These are phyloP conservation scores for Nephrotoma flavescens DNA, from an alignment of 2,888 invertebrate species.

Conservation along the genomic window DNA sequence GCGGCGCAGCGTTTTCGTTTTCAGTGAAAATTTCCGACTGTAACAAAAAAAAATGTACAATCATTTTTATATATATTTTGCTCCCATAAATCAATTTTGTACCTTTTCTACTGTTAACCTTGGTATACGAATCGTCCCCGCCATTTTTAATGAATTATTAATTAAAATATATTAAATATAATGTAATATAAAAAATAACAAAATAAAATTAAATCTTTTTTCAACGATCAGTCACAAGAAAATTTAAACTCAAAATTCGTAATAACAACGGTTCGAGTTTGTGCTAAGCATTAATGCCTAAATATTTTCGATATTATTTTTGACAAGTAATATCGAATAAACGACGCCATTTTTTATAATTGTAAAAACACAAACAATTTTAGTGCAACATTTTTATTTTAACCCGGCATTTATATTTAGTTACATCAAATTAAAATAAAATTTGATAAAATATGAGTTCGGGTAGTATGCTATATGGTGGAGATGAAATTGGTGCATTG, in stretches of 20 bases:
- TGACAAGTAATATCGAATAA: neutral
- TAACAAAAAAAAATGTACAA: neutral
- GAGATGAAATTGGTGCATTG: constrained; percentile 95
- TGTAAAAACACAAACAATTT: neutral
- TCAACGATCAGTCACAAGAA: neutral
- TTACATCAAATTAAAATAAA: neutral
- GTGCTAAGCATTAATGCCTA: neutral
- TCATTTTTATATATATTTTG: neutral
- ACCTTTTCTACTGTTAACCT: neutral
- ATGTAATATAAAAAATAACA: neutral
- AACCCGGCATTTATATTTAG: neutral
- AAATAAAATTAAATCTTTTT: neutral
- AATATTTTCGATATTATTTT: neutral
- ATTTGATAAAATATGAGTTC: constrained; percentile 23
- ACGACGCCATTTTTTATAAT: neutral
- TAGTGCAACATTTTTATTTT: neutral
- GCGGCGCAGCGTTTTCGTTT: neutral
- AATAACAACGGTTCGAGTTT: neutral
- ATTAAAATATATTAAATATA: too few relatives aligned
- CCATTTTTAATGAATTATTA: neutral
- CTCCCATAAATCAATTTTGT: neutral
- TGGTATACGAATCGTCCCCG: neutral
- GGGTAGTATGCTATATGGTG: constrained; percentile 69
- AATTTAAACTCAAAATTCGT: neutral
- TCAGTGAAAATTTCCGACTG: neutral